Conservation (phyloP, 2,797 vertebrate species). For the Pagetopsis macropterus region DNA sequence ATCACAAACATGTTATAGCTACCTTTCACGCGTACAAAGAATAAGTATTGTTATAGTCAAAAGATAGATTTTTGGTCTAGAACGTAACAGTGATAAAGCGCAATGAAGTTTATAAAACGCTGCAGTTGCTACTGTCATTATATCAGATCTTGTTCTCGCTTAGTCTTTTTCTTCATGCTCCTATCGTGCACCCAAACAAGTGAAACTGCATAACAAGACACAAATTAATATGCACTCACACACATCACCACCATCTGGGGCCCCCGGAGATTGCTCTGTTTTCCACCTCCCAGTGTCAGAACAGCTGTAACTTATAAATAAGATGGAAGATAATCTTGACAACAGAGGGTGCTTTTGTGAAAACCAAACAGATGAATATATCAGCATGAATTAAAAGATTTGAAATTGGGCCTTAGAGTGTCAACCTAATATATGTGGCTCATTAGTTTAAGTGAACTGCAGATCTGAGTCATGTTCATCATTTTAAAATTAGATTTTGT, state of each 20-base stretch:
- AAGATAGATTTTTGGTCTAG: not conserved
- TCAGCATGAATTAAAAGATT: slow-evolving; percentile 18
- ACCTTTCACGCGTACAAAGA: not conserved
- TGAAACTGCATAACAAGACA: slow-evolving; percentile 33
- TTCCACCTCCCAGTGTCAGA: slow-evolving; percentile 41
- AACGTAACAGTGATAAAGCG: not conserved
- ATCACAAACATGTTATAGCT: not conserved
- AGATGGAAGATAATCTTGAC: slow-evolving; percentile 39
- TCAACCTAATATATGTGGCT: slow-evolving; percentile 4
- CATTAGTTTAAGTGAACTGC: slow-evolving; percentile 19
- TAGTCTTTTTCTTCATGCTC: not conserved
- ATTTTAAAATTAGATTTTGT: not conserved
- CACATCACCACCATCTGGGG: slow-evolving; percentile 46
- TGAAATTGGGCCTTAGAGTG: slow-evolving; percentile 9
- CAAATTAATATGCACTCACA: slow-evolving; percentile 41
- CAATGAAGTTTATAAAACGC: not conserved
- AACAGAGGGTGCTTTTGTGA: slow-evolving; percentile 40
- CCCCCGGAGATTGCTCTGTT: slow-evolving; percentile 43
- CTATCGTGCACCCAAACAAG: not conserved
- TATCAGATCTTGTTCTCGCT: not conserved
- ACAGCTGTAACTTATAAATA: slow-evolving; percentile 55
- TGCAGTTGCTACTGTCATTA: slow-evolving; percentile 1
- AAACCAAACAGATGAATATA: slow-evolving; percentile 45
- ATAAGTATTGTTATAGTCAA: not conserved
- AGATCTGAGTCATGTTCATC: not conserved